A percentile compares a stretch with the other conserved stretches of the same genome.
phyloP scores from a whole-genome alignment of 2,113 vertebrate genomes.

The Corydoras sp. region DNA sequence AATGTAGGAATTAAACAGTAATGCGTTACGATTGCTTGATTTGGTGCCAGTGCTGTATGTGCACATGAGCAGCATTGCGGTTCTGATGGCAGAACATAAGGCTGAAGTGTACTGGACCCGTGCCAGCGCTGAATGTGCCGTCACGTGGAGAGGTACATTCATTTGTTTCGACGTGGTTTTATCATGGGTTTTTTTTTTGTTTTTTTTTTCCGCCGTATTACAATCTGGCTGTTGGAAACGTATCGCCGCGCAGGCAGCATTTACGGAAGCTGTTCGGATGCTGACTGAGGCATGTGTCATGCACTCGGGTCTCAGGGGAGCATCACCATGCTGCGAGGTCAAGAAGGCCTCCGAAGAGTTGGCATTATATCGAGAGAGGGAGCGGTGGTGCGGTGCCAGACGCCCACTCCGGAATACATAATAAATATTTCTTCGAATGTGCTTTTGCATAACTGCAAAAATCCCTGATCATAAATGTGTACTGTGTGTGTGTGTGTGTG shows the following conservation, averaged over 20 bases:
- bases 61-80: no score
- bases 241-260: slow-evolving; percentile 64
- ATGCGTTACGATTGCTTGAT: no score
- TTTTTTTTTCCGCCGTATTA: slow-evolving; percentile 50
- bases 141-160: slow-evolving; percentile 54
- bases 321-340: slow-evolving; percentile 60
- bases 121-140: slow-evolving; percentile 44
- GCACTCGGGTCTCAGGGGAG: slow-evolving; percentile 54
- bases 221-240: slow-evolving; percentile 66
- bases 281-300: slow-evolving; percentile 60
- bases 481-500: no score
- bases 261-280: slow-evolving; percentile 57
- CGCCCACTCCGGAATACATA: slow-evolving; percentile 1
- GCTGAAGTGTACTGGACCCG: slow-evolving; percentile 47
- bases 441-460: neutral
- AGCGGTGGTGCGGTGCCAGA: neutral
- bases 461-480: no score
- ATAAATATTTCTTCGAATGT: slow-evolving; percentile 12
- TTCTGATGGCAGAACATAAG: neutral
- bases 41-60: no score
- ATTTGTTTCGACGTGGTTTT: slow-evolving; percentile 34
- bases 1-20: no score
- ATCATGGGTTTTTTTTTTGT: slow-evolving; percentile 25
- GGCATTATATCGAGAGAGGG: slow-evolving; percentile 37
- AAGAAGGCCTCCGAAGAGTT: slow-evolving; percentile 54